Percentiles rank a stretch among this genome's conserved stretches.
Conservation (phyloP, 2,797 vertebrate species). For the Neosilurus hyrtlii region DNA sequence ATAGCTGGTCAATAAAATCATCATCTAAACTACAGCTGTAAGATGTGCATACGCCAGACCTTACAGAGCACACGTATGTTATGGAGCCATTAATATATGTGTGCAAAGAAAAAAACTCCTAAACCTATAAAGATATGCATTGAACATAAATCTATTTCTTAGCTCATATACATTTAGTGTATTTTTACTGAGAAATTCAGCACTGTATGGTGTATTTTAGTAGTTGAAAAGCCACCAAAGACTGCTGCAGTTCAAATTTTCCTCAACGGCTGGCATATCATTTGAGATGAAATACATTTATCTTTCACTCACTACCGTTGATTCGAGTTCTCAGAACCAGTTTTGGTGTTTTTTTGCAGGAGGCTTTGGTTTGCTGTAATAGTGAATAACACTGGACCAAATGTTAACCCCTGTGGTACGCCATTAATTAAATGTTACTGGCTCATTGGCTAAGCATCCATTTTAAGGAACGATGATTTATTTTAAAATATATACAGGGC, state of each 20-base stretch:
- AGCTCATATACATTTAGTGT: not conserved
- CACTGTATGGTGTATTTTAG: not conserved
- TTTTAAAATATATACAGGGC: too few relatives aligned
- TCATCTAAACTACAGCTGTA: constrained; percentile 3
- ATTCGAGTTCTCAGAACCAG: not conserved
- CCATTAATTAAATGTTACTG: not conserved
- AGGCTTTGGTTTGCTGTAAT: not conserved
- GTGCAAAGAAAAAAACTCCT: not conserved
- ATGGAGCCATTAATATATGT: not conserved
- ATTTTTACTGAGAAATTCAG: not conserved
- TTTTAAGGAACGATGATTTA: not conserved
- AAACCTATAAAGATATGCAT: not conserved
- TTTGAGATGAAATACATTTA: not conserved
- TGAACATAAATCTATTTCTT: not conserved
- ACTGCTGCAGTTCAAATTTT: not conserved
- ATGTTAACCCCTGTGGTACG: not conserved
- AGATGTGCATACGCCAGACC: not conserved
- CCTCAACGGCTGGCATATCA: not conserved
- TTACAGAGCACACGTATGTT: not conserved
- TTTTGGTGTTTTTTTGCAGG: not conserved
- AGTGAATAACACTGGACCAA: not conserved
- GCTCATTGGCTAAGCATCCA: not conserved
- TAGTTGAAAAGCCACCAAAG: not conserved
- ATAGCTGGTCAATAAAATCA: constrained; percentile 17
- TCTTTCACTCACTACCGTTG: not conserved